These are phyloP conservation scores for Limosa lapponica DNA, from an alignment of 2,797 vertebrate species.

Conservation along the genomic window DNA sequence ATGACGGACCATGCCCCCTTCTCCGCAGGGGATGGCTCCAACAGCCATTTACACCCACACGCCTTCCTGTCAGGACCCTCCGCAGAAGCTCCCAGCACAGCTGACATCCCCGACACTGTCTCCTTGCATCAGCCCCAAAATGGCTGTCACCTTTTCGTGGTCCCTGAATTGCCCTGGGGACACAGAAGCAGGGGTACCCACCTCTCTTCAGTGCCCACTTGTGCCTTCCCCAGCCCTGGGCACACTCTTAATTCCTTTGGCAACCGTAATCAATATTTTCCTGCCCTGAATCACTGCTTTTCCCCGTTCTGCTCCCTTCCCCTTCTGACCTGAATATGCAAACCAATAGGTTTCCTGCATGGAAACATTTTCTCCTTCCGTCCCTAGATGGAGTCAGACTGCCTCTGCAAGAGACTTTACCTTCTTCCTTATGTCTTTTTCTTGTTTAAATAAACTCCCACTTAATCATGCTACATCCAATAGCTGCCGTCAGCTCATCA, in stretches of 20 bases:
- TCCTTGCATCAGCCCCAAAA: not conserved
- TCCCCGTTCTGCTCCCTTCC: not conserved
- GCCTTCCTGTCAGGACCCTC: not conserved
- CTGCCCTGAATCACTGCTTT: not conserved
- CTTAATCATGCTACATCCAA: not conserved
- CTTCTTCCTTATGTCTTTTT: not conserved
- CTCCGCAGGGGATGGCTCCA: fast-evolving
- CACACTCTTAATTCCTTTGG: not conserved
- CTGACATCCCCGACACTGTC: fast-evolving
- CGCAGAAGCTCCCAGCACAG: not conserved
- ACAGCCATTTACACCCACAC: fast-evolving
- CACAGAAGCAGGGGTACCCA: not conserved
- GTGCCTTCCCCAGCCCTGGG: not conserved
- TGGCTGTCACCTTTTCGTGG: not conserved
- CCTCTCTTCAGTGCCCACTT: no score
- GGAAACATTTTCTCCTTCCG: not conserved
- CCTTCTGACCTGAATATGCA: not conserved
- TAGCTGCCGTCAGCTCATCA: not conserved
- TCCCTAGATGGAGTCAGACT: not conserved
- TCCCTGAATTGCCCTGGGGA: no score
- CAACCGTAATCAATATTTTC: not conserved
- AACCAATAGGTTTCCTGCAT: not conserved
- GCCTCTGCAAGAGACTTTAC: not conserved
- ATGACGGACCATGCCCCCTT: not conserved
- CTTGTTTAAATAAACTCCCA: not conserved